Conservation (phyloP, 2,113 vertebrate genomes). For the Sialia sialis region DNA sequence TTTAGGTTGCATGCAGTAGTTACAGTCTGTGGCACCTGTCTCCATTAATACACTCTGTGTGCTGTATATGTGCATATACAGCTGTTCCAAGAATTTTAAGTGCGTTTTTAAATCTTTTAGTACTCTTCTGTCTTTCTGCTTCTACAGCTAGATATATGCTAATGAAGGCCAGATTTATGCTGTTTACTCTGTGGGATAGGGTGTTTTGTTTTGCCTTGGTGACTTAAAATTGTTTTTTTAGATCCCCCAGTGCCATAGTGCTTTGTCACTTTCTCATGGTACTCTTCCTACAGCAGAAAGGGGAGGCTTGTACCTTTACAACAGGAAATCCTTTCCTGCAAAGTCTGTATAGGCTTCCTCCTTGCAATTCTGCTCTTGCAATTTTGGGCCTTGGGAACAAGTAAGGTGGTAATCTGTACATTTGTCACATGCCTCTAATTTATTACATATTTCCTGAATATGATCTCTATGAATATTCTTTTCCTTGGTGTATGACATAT, state of each 20-base stretch:
- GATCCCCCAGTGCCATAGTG: background rate
- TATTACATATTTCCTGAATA: background rate
- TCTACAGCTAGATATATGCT: background rate
- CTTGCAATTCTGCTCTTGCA: background rate
- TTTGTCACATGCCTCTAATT: background rate
- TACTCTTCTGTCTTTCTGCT: background rate
- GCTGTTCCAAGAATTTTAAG: background rate
- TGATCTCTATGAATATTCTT: background rate
- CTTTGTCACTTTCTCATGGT: background rate
- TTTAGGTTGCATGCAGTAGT: background rate
- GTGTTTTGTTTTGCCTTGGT: background rate
- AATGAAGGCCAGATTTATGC: background rate
- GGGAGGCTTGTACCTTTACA: background rate
- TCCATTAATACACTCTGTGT: background rate
- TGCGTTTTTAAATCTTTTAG: background rate
- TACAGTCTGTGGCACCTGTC: background rate
- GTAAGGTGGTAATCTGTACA: background rate
- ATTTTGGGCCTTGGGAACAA: background rate
- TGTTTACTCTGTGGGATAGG: background rate
- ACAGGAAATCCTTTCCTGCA: background rate
- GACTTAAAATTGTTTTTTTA: background rate
- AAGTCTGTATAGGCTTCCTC: background rate
- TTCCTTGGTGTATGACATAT: background rate
- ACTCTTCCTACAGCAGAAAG: background rate
- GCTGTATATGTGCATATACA: fast-evolving